These are phyloP conservation scores for Clarias pachynema DNA, from an alignment of 2,797 vertebrate genomes.

Conservation along the genomic window DNA sequence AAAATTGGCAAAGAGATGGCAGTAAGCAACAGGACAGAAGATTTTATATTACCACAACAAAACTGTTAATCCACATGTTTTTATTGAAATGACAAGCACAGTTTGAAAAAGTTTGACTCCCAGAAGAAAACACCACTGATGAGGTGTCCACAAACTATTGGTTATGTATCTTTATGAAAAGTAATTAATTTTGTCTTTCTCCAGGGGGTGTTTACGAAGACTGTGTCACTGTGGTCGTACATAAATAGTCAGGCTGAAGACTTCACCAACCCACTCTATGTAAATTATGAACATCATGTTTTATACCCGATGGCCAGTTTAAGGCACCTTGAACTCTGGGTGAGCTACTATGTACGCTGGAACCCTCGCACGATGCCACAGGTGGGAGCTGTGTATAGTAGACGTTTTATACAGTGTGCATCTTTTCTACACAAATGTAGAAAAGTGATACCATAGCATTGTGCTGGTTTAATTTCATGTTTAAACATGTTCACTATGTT, in stretches of 20 bases:
- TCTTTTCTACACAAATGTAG: too few relatives aligned
- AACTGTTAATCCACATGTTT: too few relatives aligned
- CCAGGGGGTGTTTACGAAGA: slow-evolving; percentile 83
- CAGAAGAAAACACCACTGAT: not conserved
- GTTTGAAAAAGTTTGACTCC: too few relatives aligned
- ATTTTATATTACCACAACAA: too few relatives aligned
- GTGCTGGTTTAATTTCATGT: not conserved
- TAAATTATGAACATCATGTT: slow-evolving; percentile 90
- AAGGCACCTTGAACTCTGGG: slow-evolving; percentile 93
- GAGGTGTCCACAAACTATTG: not conserved
- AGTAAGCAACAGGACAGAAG: too few relatives aligned
- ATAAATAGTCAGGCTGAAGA: slow-evolving; percentile 92
- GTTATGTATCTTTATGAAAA: not conserved
- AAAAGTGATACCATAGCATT: too few relatives aligned
- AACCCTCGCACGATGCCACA: slow-evolving; percentile 93
- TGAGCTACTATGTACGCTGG: slow-evolving; percentile 93
- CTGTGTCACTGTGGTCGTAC: slow-evolving; percentile 93
- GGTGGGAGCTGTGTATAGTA: slow-evolving; percentile 62
- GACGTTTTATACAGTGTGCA: not conserved
- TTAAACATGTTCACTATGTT: not conserved
- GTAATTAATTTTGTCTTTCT: not conserved
- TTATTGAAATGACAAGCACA: too few relatives aligned
- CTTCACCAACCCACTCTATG: slow-evolving; percentile 93
- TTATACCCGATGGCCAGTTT: slow-evolving; percentile 89
- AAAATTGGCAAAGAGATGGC: too few relatives aligned